These are phyloP conservation scores for Euphysa ruthae DNA, from an alignment of 30 jellyfish, hydroid and myxozoan genomes.

Conservation along the genomic window DNA sequence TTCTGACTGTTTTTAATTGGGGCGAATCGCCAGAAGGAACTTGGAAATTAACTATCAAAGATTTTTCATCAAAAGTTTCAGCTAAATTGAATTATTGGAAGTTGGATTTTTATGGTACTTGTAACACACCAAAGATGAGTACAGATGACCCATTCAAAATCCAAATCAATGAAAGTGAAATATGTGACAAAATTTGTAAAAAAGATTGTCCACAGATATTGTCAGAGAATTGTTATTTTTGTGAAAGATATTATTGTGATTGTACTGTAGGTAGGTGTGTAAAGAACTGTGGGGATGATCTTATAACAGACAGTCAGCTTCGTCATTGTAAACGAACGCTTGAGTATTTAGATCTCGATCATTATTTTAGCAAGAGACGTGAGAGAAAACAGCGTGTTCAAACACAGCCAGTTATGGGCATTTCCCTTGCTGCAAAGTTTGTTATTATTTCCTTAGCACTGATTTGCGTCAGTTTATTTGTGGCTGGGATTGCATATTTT, in stretches of 20 bases:
- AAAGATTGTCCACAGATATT: constrained; percentile 74
- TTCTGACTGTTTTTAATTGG: constrained; percentile 88
- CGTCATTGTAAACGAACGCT: constrained; percentile 76
- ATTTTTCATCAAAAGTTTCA: constrained; percentile 45
- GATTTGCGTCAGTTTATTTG: constrained; percentile 51
- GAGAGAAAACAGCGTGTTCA: constrained; percentile 6
- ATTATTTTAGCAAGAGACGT: not conserved
- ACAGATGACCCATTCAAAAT: constrained; percentile 24
- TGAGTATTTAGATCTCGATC: constrained; percentile 8
- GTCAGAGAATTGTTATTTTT: constrained; percentile 64
- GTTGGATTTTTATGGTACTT: constrained; percentile 76
- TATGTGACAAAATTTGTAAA: constrained; percentile 66
- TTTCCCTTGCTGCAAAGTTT: constrained; percentile 76
- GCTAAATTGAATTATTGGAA: constrained; percentile 71
- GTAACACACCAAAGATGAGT: too few relatives aligned
- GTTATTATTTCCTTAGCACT: constrained; percentile 71
- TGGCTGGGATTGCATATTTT: constrained; percentile 77
- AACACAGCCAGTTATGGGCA: constrained; percentile 51
- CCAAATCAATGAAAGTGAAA: constrained; percentile 62
- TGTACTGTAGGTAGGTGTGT: constrained; percentile 88
- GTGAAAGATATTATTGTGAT: constrained; percentile 75
- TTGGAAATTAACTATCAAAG: constrained; percentile 85
- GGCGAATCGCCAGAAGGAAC: constrained; percentile 89
- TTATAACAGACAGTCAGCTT: constrained; percentile 43
- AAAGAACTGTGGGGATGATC: constrained; percentile 42